Evolutionary conservation across 2,888 invertebrate species (phyloP).

Genomic region (Baronia brevicornis): DNA sequence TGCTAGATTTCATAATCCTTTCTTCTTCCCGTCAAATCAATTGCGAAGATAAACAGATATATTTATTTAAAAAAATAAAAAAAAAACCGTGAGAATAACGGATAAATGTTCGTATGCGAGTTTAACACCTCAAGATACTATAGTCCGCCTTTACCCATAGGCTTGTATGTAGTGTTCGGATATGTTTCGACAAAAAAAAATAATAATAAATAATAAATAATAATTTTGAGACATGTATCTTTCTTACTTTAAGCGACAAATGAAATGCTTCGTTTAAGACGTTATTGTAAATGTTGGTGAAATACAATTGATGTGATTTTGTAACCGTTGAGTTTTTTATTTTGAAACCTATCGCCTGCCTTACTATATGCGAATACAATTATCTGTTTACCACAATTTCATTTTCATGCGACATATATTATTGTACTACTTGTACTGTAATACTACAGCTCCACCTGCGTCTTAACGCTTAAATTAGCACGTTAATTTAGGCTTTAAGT

Average conservation of each 20-base stretch:
- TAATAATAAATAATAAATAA: too few species aligned
- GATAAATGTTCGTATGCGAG: slow-evolving; percentile 13
- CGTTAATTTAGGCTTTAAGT: too few species aligned
- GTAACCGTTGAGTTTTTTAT: slow-evolving; percentile 52
- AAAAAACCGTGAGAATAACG: not conserved
- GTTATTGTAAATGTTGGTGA: slow-evolving; percentile 74
- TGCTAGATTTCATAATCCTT: too few species aligned
- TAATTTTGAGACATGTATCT: slow-evolving; percentile 58
- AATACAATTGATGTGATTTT: slow-evolving; percentile 76
- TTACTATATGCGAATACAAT: too few species aligned
- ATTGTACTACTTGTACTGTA: too few species aligned
- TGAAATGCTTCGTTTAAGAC: slow-evolving; percentile 71
- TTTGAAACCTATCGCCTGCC: slow-evolving; percentile 27
- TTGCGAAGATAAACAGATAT: too few species aligned
- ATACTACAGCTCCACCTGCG: too few species aligned
- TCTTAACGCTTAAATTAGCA: too few species aligned
- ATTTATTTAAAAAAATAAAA: too few species aligned
- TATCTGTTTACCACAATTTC: too few species aligned
- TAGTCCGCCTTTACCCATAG: slow-evolving; percentile 69
- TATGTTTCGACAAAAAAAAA: slow-evolving; percentile 39
- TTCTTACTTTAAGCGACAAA: slow-evolving; percentile 65
- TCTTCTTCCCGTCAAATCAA: too few species aligned
- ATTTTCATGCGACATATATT: too few species aligned
- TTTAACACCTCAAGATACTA: slow-evolving; percentile 47
- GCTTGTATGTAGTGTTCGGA: slow-evolving; percentile 60